phyloP scores from a whole-genome alignment of 2,888 invertebrate genomes.

The Resseliella maxima region DNA sequence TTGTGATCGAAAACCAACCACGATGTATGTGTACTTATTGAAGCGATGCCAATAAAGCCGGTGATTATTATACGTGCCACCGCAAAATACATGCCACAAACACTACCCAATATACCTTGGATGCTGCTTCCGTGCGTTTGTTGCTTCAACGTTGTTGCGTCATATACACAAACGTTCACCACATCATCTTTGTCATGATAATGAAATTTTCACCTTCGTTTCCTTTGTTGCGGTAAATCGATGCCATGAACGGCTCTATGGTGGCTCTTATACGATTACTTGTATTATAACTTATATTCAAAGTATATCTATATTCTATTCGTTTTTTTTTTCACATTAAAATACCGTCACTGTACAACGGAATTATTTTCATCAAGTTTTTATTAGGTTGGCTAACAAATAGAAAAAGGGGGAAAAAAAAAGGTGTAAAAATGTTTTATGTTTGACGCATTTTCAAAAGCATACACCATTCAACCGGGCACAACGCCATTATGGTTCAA shows the following conservation, averaged over 20 bases:
- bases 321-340: not conserved
- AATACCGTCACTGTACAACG: not conserved
- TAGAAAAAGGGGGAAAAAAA: not conserved
- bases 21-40: not conserved
- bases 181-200: slow-evolving; percentile 55
- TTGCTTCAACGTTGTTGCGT: not conserved
- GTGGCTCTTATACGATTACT: not conserved
- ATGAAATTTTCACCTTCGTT: slow-evolving; percentile 53
- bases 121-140: not conserved
- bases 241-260: not conserved
- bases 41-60: slow-evolving; percentile 48
- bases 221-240: slow-evolving; percentile 35
- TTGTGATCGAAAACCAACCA: slow-evolving; percentile 39
- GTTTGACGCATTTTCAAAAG: no score
- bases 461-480: not conserved
- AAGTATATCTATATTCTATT: not conserved
- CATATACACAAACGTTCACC: slow-evolving; percentile 14
- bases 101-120: slow-evolving; percentile 3
- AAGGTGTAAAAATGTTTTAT: not conserved
- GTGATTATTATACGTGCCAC: slow-evolving; percentile 55
- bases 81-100: slow-evolving; percentile 54
- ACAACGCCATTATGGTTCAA: not conserved
- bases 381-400: not conserved
- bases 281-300: not conserved
- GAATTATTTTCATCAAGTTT: not conserved